Evolutionary conservation across 2,797 vertebrate species (phyloP).

Genomic region (Alectoris magna): DNA sequence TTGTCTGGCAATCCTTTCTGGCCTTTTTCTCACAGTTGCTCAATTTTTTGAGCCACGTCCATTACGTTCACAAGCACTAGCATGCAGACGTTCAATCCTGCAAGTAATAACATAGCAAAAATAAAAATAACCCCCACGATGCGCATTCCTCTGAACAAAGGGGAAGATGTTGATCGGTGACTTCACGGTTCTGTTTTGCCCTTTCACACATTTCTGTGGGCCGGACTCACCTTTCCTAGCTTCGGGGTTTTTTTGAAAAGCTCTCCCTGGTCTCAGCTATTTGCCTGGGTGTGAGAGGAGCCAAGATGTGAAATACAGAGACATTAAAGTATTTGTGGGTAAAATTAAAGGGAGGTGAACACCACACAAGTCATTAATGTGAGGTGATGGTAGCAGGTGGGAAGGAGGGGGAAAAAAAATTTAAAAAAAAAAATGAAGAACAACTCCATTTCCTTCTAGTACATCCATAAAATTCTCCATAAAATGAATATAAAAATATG

Average conservation of each 20-base stretch:
- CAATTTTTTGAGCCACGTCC: neutral
- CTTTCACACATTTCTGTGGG: neutral
- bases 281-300: neutral
- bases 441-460: neutral
- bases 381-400: neutral
- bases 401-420: neutral
- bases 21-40: neutral
- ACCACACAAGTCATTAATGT: neutral
- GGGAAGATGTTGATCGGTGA: neutral
- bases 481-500: neutral
- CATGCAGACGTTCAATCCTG: neutral
- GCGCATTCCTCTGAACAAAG: neutral
- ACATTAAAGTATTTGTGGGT: neutral
- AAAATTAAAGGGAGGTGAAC: neutral
- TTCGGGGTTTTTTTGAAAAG: neutral
- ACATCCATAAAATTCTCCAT: neutral
- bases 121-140: neutral
- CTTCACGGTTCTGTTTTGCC: neutral
- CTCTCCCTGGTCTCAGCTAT: neutral
- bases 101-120: neutral
- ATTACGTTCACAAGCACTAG: neutral
- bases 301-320: neutral
- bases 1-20: neutral
- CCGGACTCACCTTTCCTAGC: neutral
- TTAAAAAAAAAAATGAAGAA: no score